Conservation (phyloP, 2,113 vertebrate species). For the Sclerurus mexicanus region DNA sequence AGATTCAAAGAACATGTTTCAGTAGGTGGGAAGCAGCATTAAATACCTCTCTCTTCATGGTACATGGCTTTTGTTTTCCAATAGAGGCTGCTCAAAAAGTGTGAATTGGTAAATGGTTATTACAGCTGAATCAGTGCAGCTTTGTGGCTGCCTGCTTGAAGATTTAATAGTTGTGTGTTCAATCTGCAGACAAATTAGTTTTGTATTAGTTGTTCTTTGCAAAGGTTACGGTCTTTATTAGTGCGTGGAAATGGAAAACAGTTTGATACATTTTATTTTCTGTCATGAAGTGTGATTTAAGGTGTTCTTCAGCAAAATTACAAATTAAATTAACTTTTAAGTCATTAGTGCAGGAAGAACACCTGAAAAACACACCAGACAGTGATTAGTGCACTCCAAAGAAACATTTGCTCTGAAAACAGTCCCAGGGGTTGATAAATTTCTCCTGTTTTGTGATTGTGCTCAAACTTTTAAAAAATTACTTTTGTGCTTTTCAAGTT, state of each 20-base stretch:
- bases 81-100: background rate
- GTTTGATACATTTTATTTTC: background rate
- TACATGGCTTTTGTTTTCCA: background rate
- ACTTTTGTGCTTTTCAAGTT: conserved; percentile 54
- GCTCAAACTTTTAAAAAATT: background rate
- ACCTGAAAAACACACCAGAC: background rate
- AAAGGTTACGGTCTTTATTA: background rate
- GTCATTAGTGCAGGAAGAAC: background rate
- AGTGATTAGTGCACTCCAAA: background rate
- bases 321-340: background rate
- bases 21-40: conserved; percentile 4
- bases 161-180: background rate
- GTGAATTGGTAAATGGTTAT: conserved; percentile 14
- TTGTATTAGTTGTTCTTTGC: background rate
- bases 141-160: background rate
- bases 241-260: background rate
- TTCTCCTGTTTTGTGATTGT: background rate
- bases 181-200: background rate
- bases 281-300: conserved; percentile 16
- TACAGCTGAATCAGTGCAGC: conserved; percentile 17
- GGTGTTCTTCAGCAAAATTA: background rate
- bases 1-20: conserved; percentile 11
- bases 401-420: background rate
- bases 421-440: background rate
- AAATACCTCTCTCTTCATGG: background rate